Evolutionary conservation across 2,113 vertebrate genomes (phyloP), one percentile per base, ranked within the genome.

Genomic region (Elachura formosa): DNA sequence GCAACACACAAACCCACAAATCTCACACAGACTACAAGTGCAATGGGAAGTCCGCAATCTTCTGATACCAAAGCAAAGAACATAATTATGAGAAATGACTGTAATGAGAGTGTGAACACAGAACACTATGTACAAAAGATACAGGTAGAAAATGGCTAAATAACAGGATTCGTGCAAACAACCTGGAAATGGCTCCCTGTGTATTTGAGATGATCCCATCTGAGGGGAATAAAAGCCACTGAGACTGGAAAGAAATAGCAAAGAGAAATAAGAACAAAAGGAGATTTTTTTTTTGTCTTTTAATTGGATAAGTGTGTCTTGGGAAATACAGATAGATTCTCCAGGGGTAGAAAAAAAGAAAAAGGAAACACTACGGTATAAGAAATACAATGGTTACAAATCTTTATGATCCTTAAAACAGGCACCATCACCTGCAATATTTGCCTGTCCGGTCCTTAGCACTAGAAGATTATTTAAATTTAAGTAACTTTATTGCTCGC

Each of bases 11-110:
- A 59, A 59, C 16, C 25, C 40, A 33, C 14, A 85, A 79, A 79
- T 68, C 41, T 90, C 46, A 12, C 23, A 63, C 33, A 71, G 58
- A 52, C 66, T 41, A 23, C 28, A 34, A 93, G 58, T 52, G 33
- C 34, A 66, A 38, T 29, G 10, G 79, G 67, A 79, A 94, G 34
- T 28, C 75, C 84, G 34, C 46, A 88, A 85, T 92, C 62, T 93
- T 87, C 75, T 77, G 38, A 90, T 81, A 73, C 55, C 43, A 85
- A 77, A 88, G 82, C 26, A 92, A 86, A 88, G 67, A 58, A 59
- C 11, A 36, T 88, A 94, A 92, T 84, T 92, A 55, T 48, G 58
- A 96, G 79, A 84, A 93, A 95, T 84, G 1, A 71, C 46, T 88
- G 46, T 48, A 71, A 84, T 90, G 94, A 93, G 66, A 89, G 49